Base-by-base conservation (phyloP, 2,797 vertebrate genomes). In the Peromyscus attwateri region DNA sequence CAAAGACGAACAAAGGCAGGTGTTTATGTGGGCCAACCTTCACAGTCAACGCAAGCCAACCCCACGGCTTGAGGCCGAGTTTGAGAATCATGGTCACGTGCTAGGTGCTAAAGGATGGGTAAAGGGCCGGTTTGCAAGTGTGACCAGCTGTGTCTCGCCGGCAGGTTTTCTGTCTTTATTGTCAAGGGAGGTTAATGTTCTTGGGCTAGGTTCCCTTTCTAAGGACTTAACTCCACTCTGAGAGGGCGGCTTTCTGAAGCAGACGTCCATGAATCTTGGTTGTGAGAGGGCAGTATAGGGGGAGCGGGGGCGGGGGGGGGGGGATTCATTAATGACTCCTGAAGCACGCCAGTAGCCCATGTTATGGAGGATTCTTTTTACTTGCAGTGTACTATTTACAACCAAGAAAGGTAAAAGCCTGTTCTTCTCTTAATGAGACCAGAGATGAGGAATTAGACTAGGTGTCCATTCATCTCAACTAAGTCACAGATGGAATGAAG, bases 301-400 rank as follows among this genome's bases (percentile, higher is more conserved):
- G 46, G 1, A 11, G 46, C 1, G 8, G 46, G 46, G 10, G 46
- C 10, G 9, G 46, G 46, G 46, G 46, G 46, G 46, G 46, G 46
- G 46, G 46, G 46, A 64, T 7, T 29, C 57, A 62, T 27, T 31
- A 31, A 21, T 49, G 75, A 64, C 43, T 90, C 55, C 11, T 11
- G 57, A 73, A 64, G 76, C 2, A 10, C 34, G 62, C 70, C 27
- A 55, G 76, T 6, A 6, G 2, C 57, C 68, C 11, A 57, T 49
- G 89, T 77, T 49, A 76, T 11, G 8, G 37, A 68, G 23, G 11
- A 55, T 14, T 57, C 9, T 84, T 77, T 92, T 83, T 6, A 76
- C 73, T 27, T 75, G 23, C 31, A 60, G 8, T 29, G n/a, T 3
- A 66, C 23, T 81, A 90, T 96, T 92, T 95, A 89, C 83, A 92